A percentile compares a stretch with the other conserved stretches of the same genome.
Conservation (phyloP, 2,888 invertebrate genomes). For the Liodrosophila aerea region DNA sequence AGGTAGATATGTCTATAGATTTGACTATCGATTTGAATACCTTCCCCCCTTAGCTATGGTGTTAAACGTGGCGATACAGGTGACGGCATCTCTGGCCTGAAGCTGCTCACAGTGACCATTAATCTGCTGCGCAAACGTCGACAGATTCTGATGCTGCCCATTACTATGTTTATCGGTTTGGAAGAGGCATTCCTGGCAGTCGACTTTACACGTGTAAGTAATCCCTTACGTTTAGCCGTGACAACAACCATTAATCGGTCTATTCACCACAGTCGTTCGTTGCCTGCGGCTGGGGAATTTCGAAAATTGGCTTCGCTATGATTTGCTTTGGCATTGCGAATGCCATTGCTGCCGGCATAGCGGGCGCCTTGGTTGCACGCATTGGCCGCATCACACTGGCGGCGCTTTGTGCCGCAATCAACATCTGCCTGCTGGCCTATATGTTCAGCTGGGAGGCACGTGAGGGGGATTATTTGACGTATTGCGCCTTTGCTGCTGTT, state of each 20-base stretch:
- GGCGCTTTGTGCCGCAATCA: constrained; percentile 88
- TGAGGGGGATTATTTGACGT: constrained; percentile 86
- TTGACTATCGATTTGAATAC: no score
- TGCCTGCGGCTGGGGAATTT: constrained; percentile 93
- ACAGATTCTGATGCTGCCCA: constrained; percentile 92
- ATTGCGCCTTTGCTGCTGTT: constrained; percentile 90
- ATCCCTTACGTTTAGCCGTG: constrained; percentile 29
- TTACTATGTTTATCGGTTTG: constrained; percentile 96
- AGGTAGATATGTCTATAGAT: constrained; percentile 38
- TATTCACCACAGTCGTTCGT: constrained; percentile 87
- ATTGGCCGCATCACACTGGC: constrained; percentile 90
- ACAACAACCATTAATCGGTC: constrained; percentile 9
- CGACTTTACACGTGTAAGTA: constrained; percentile 89
- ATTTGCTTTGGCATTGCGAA: constrained; percentile 95
- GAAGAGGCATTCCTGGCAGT: constrained; percentile 96
- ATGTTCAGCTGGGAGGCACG: constrained; percentile 89
- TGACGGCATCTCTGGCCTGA: constrained; percentile 86
- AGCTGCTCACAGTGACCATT: constrained; percentile 89
- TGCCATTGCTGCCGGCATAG: constrained; percentile 91
- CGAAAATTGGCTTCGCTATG: constrained; percentile 96
- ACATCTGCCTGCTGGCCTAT: constrained; percentile 87
- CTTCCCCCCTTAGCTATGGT: constrained; percentile 86
- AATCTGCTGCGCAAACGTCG: constrained; percentile 89
- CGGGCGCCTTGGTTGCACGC: constrained; percentile 90
- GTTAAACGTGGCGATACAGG: constrained; percentile 83